phyloP scores from a whole-genome alignment of 2,797 vertebrate species.

The Neosilurus hyrtlii region DNA sequence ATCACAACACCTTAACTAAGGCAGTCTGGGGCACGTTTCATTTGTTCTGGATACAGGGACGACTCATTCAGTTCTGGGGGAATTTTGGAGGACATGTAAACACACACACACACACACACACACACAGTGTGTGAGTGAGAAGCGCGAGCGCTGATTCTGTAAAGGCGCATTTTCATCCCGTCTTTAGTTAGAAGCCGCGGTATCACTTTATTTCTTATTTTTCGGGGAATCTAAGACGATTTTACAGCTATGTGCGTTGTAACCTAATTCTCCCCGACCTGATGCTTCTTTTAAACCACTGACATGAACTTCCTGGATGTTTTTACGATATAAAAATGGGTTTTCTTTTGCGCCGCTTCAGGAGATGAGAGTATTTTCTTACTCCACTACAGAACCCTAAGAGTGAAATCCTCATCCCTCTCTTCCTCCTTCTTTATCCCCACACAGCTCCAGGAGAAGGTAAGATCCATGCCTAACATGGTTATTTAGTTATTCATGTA shows the following conservation, averaged over 20 bases:
- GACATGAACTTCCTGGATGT: neutral
- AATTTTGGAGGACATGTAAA: neutral
- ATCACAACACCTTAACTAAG: neutral
- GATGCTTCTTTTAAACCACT: neutral
- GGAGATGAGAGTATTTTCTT: neutral
- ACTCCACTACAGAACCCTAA: neutral
- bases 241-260: neutral
- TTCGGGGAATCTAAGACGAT: too few relatives aligned
- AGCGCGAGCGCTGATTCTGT: neutral
- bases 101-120: neutral
- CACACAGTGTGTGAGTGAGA: neutral
- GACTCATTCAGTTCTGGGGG: neutral
- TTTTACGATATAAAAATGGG: neutral
- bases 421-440: neutral
- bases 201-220: neutral
- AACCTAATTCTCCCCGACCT: neutral
- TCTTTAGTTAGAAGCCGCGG: neutral
- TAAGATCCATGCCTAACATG: neutral
- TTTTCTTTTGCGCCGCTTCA: neutral
- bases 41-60: slow-evolving; percentile 10
- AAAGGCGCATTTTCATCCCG: neutral
- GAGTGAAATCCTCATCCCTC: neutral
- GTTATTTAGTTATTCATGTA: neutral
- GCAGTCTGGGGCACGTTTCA: neutral
- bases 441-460: neutral